These are phyloP conservation scores for Drosophila albomicans DNA, from an alignment of 1,140 invertebrate species.

Conservation along the genomic window DNA sequence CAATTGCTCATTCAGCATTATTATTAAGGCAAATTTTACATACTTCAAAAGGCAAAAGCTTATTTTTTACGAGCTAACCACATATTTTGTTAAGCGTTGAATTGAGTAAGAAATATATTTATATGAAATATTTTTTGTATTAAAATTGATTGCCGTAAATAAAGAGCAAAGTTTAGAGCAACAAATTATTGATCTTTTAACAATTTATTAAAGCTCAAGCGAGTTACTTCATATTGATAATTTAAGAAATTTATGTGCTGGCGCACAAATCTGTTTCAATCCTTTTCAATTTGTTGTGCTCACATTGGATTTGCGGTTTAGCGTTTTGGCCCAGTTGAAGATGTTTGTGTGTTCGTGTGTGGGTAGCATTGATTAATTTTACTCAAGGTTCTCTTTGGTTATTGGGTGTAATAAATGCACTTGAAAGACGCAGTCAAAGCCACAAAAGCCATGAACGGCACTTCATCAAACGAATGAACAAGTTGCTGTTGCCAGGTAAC, in stretches of 20 bases:
- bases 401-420: slow-evolving; percentile 19
- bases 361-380: slow-evolving; percentile 58
- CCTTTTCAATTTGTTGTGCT: background rate
- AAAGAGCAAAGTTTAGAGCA: too few species aligned
- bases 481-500: slow-evolving; percentile 68
- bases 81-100: too few species aligned
- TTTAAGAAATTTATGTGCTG: too few species aligned
- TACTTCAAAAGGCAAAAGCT: background rate
- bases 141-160: too few species aligned
- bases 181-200: too few species aligned
- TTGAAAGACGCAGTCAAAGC: slow-evolving; percentile 57
- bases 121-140: too few species aligned
- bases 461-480: slow-evolving; percentile 70
- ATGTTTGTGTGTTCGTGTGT: background rate
- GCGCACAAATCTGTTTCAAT: too few species aligned
- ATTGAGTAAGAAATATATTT: too few species aligned
- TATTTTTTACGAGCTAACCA: too few species aligned
- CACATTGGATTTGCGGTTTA: background rate
- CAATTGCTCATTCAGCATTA: background rate
- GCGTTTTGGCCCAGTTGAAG: background rate
- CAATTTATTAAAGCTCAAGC: too few species aligned
- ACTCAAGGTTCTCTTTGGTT: background rate
- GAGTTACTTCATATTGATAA: too few species aligned
- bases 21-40: background rate
- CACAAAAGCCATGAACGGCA: slow-evolving; percentile 60